These are phyloP conservation scores for Nymphalis polychloros DNA, from an alignment of 2,888 invertebrate genomes.

Conservation along the genomic window DNA sequence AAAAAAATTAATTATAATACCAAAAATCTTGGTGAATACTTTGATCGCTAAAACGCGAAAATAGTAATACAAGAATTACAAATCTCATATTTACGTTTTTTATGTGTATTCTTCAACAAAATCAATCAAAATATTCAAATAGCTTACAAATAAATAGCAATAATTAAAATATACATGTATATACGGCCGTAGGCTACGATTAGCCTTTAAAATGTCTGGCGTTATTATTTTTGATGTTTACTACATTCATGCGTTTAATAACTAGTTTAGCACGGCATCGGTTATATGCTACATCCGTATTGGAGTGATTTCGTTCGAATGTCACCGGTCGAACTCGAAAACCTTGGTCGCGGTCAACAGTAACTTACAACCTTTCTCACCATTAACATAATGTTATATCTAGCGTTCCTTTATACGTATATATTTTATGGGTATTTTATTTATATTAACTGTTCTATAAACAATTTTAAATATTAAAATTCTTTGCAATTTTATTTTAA, in stretches of 20 bases:
- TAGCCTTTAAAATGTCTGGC: constrained; percentile 10
- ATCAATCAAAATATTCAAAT: neutral
- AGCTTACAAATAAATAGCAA: neutral
- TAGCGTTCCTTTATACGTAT: constrained; percentile 7
- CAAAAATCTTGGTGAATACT: no score
- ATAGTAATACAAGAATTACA: no score
- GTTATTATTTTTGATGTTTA: constrained; percentile 24
- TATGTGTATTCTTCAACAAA: no score
- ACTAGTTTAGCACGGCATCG: constrained; percentile 31
- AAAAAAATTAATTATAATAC: no score
- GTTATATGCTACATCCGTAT: constrained; percentile 55
- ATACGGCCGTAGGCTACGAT: constrained; percentile 6
- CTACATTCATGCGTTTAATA: constrained; percentile 26
- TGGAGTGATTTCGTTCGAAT: constrained; percentile 52
- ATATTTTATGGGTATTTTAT: no score
- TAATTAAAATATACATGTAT: constrained; percentile 1
- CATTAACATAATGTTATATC: constrained; percentile 22
- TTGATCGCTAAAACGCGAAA: no score
- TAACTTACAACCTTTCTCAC: constrained; percentile 50
- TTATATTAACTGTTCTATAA: no score
- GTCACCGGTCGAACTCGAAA: constrained; percentile 53
- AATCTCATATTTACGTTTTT: no score
- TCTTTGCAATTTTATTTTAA: no score
- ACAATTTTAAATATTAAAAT: no score
- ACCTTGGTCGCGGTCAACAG: constrained; percentile 64